phyloP scores from a whole-genome alignment of 1,140 invertebrate species.

The Drosophila navojoa region DNA sequence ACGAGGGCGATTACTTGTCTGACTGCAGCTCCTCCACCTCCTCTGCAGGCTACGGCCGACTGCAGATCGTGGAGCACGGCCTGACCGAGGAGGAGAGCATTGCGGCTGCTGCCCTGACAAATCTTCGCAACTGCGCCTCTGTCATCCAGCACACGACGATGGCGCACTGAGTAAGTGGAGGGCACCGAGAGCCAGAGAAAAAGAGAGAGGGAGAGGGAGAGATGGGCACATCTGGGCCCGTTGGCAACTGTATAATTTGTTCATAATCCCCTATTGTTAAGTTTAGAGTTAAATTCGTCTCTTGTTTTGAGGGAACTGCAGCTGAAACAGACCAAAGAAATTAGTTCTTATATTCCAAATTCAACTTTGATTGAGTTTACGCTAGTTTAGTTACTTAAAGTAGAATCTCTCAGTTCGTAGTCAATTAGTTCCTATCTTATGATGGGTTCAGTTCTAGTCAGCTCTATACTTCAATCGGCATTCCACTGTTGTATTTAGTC shows the following conservation, averaged over 20 bases:
- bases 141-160: slow-evolving; percentile 84
- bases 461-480: slow-evolving; percentile 54
- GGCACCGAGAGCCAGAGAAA: neutral
- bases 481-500: slow-evolving; percentile 42
- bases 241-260: slow-evolving; percentile 30
- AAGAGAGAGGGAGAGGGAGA: too few species aligned
- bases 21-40: slow-evolving; percentile 68
- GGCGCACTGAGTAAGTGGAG: slow-evolving; percentile 72
- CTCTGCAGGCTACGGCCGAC: slow-evolving; percentile 62
- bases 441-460: slow-evolving; percentile 70
- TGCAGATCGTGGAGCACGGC: slow-evolving; percentile 77
- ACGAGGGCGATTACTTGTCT: slow-evolving; percentile 71
- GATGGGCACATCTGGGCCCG: neutral
- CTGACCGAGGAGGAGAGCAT: slow-evolving; percentile 83
- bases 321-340: slow-evolving; percentile 76
- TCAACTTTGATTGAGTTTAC: slow-evolving; percentile 32
- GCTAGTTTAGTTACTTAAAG: slow-evolving; percentile 46
- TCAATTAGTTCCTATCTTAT: slow-evolving; percentile 47
- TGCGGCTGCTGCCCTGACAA: slow-evolving; percentile 78
- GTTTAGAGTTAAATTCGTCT: slow-evolving; percentile 43
- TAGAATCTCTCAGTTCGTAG: slow-evolving; percentile 38
- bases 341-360: slow-evolving; percentile 55
- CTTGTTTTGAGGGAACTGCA: slow-evolving; percentile 44
- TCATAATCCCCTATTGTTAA: slow-evolving; percentile 35
- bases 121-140: slow-evolving; percentile 81